Percentiles rank a stretch among this genome's conserved stretches.
These are phyloP conservation scores for Trypoxylus dichotomus DNA, from an alignment of 1,140 invertebrate genomes.

Conservation along the genomic window DNA sequence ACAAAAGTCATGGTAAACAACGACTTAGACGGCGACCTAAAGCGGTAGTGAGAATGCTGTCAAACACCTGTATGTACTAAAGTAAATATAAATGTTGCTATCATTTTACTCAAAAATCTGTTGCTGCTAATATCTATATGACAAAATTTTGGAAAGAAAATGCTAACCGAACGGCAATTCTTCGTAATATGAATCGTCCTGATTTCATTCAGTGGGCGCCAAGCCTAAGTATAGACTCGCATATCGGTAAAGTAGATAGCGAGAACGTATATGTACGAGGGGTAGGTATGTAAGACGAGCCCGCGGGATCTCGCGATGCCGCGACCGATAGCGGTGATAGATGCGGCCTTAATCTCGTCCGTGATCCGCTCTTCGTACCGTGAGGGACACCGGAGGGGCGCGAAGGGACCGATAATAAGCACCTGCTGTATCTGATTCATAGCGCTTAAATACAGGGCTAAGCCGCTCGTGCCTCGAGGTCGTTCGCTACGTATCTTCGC, in stretches of 20 bases:
- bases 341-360: conserved; percentile 32
- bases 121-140: too few relatives aligned
- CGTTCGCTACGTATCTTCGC: conserved; percentile 28
- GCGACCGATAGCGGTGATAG: conserved; percentile 32
- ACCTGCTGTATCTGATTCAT: conserved; percentile 35
- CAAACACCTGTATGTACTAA: too few relatives aligned
- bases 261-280: not conserved
- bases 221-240: too few relatives aligned
- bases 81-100: too few relatives aligned
- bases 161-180: too few relatives aligned
- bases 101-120: too few relatives aligned
- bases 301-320: conserved; percentile 30
- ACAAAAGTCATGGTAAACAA: too few relatives aligned
- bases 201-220: too few relatives aligned
- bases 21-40: too few relatives aligned
- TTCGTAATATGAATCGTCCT: too few relatives aligned
- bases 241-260: not conserved
- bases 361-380: conserved; percentile 12
- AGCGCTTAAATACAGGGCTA: conserved; percentile 32
- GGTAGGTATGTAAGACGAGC: conserved; percentile 17
- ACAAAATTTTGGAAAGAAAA: too few relatives aligned
- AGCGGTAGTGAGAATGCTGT: too few relatives aligned
- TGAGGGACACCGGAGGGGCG: conserved; percentile 1
- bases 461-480: conserved; percentile 32
- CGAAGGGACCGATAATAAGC: conserved; percentile 28